Percentiles rank a stretch among this genome's conserved stretches.
Evolutionary conservation across 2,797 vertebrate genomes (phyloP).

Genomic region (Tachyglossus aculeatus): DNA sequence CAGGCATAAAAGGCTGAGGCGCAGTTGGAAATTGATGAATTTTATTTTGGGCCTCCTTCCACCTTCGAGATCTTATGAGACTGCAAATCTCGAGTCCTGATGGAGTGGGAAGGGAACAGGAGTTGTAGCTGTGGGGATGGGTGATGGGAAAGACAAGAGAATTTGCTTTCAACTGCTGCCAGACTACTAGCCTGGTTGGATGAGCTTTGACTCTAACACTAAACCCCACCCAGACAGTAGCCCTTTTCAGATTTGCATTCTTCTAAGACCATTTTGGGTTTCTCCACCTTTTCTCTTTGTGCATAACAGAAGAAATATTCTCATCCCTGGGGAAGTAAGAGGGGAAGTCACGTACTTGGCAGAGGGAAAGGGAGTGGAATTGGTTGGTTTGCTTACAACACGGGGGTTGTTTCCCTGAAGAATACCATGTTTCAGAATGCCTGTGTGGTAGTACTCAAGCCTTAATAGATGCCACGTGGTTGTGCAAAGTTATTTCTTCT

Average conservation of each 20-base stretch:
- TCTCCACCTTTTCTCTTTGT: neutral
- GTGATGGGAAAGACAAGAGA: neutral
- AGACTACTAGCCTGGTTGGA: constrained; percentile 18
- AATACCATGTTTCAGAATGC: too few species aligned
- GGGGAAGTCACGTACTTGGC: too few species aligned
- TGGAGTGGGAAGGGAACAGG: constrained; percentile 37
- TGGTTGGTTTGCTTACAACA: too few species aligned
- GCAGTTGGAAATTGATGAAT: constrained; percentile 47
- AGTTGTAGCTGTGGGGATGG: constrained; percentile 5
- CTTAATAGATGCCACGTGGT: too few species aligned
- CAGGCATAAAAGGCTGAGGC: constrained; percentile 6
- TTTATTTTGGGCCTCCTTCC: constrained; percentile 49
- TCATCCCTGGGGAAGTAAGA: too few species aligned
- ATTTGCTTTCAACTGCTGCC: constrained; percentile 12
- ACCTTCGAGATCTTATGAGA: constrained; percentile 40
- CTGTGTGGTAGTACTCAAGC: too few species aligned
- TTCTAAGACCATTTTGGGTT: neutral
- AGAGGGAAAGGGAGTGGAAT: too few species aligned
- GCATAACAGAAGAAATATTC: too few species aligned
- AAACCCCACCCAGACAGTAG: neutral
- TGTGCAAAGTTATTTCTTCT: too few species aligned
- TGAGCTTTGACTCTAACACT: neutral
- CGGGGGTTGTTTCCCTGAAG: too few species aligned
- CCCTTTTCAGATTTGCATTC: neutral
- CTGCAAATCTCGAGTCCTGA: constrained; percentile 28